Base-by-base conservation (phyloP, 2,113 vertebrate species). In the Vanacampus margaritifer region DNA sequence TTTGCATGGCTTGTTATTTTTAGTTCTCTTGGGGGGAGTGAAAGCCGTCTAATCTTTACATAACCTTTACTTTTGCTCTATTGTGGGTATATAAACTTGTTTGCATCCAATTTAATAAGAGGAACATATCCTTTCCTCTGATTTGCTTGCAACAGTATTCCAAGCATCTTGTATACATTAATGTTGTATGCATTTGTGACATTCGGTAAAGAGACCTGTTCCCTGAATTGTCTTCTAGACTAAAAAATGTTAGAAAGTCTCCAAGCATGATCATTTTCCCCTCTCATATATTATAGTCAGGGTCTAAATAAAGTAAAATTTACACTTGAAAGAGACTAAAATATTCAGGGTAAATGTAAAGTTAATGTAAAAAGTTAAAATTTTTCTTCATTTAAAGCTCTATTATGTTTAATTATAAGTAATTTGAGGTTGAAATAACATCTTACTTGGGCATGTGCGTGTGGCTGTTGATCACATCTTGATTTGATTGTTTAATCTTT, bases 31-130 rank as follows among this genome's bases (percentile, higher is more conserved):
- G 45, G 51, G 43, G 74, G 65, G 67, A 64, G 63, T 19, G 62
- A 68, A 43, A 68, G 67, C 56, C 67, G 35, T 64, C 61, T 67
- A 41, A 71, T 73, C 73, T 78, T 79, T 74, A 68, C 69, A 71
- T 78, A 73, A 74, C 61, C 13, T 86, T 50, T 82, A 50, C 79
- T 85, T 84, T 69, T 45, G 66, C 53, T 64, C 64, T 41, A 57
- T 23, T 10, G 11, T 12, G 32, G 57, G 41, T 71, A 67, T 79
- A 67, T 21, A 67, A 63, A 62, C 67, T 65, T 54, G 28, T 64
- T 21, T 46, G 36, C 14, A 12, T 61, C 41, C 71, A 21, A 26
- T 21, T 6, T 23, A 23, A 26, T 23, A 61, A 41, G 13, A 23
- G 21, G 23, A 54, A 26, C 51, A 61, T 61, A 23, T 21, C 23